A percentile compares a stretch with the other conserved stretches of the same genome.
Evolutionary conservation across 2,797 vertebrate genomes (phyloP).

Genomic region (Coracias cyanogaster): DNA sequence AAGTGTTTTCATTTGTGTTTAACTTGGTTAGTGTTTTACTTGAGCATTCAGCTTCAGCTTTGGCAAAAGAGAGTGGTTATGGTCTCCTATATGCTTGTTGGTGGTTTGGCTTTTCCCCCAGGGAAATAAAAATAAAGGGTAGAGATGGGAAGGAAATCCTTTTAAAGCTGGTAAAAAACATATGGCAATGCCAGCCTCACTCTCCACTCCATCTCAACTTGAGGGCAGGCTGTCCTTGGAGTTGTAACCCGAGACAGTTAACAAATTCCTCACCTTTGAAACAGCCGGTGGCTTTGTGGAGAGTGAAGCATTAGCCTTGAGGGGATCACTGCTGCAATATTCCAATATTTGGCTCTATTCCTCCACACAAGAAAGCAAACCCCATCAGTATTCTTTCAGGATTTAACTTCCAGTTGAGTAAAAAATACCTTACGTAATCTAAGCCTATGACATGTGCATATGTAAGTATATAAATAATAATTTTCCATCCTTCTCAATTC

Average conservation of each 20-base stretch:
- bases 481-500: background rate
- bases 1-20: background rate
- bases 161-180: background rate
- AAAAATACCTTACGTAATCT: background rate
- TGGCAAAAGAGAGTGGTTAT: background rate
- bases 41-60: background rate
- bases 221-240: slow-evolving; percentile 40
- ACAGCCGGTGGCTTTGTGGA: background rate
- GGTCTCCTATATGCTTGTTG: fast-evolving
- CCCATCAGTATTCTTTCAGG: background rate
- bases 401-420: background rate
- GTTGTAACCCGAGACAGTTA: background rate
- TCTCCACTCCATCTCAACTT: background rate
- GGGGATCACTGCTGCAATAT: background rate
- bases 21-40: background rate
- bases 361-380: background rate
- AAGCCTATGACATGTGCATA: background rate
- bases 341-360: background rate
- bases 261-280: slow-evolving; percentile 25
- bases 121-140: background rate
- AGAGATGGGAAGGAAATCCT: background rate
- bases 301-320: background rate
- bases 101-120: background rate
- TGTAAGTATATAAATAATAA: background rate
- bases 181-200: fast-evolving